A percentile compares a stretch with the other conserved stretches of the same genome.
phyloP scores from a whole-genome alignment of 2,888 invertebrate genomes.

The Melanostoma scalare region DNA sequence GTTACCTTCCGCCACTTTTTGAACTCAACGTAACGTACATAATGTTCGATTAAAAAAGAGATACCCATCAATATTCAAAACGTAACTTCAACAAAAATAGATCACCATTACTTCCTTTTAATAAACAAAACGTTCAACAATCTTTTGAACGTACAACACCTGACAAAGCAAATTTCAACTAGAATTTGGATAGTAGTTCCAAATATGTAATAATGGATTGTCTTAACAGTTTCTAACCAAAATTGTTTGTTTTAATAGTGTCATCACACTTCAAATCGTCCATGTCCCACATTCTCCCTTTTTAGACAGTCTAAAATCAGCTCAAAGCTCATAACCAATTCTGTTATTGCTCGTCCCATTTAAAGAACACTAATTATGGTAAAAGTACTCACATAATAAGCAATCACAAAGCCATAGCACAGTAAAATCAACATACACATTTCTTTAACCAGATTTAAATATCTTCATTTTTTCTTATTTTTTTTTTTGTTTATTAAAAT shows the following conservation, averaged over 20 bases:
- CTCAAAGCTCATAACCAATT: background rate
- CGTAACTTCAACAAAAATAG: too few species aligned
- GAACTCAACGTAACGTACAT: too few species aligned
- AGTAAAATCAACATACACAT: slow-evolving; percentile 78
- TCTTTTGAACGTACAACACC: too few species aligned
- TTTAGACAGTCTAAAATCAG: slow-evolving; percentile 28
- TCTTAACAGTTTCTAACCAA: slow-evolving; percentile 36
- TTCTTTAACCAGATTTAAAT: slow-evolving; percentile 64
- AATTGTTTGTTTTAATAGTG: slow-evolving; percentile 25
- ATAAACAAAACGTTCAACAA: too few species aligned
- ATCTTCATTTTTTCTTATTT: slow-evolving; percentile 28
- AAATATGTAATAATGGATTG: slow-evolving; percentile 3
- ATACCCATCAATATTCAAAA: too few species aligned
- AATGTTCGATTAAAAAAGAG: too few species aligned
- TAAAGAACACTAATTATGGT: background rate
- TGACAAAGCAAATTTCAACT: too few species aligned
- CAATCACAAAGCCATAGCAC: slow-evolving; percentile 77
- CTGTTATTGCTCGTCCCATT: too few species aligned
- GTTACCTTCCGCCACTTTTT: too few species aligned
- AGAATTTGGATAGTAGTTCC: background rate
- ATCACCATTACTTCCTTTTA: too few species aligned
- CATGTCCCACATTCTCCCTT: slow-evolving; percentile 22
- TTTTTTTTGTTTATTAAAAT: slow-evolving; percentile 12
- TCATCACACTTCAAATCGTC: slow-evolving; percentile 4
- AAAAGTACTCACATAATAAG: slow-evolving; percentile 75